phyloP scores from a whole-genome alignment of 2,797 vertebrate genomes.

The Acanthurus tractus region DNA sequence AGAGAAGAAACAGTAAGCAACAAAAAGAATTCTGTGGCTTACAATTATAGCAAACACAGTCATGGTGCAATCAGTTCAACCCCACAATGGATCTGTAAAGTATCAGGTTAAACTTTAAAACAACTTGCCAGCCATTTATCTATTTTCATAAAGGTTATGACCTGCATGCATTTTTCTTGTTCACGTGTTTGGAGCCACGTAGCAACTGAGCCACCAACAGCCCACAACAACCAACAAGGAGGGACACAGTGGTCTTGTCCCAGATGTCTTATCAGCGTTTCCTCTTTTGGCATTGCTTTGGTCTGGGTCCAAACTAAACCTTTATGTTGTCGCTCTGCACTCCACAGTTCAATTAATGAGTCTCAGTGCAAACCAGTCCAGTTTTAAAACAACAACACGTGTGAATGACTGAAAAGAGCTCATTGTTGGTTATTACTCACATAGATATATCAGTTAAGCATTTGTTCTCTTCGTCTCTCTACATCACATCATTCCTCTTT shows the following conservation, averaged over 20 bases:
- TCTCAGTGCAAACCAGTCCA: conserved; percentile 12
- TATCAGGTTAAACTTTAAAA: conserved; percentile 26
- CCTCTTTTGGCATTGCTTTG: conserved; percentile 56
- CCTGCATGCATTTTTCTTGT: conserved; percentile 15
- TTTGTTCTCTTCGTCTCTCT: conserved; percentile 11
- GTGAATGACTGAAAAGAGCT: background rate
- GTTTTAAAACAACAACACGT: background rate
- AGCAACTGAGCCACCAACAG: conserved; percentile 40
- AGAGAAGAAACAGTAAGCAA: background rate
- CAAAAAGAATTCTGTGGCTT: background rate
- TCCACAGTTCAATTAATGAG: background rate
- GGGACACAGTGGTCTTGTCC: conserved; percentile 27
- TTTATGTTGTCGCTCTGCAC: conserved; percentile 9
- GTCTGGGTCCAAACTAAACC: conserved; percentile 50
- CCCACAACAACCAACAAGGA: conserved; percentile 36
- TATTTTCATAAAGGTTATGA: conserved; percentile 33
- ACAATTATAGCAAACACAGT: background rate
- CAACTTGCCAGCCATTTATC: conserved; percentile 8
- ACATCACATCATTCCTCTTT: conserved; percentile 34
- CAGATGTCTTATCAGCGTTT: conserved; percentile 59
- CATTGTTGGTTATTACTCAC: conserved; percentile 18
- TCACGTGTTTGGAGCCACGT: conserved; percentile 47
- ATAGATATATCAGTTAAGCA: conserved; percentile 20
- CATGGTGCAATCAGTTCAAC: background rate
- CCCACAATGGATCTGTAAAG: background rate